Percentiles rank a stretch among this genome's conserved stretches.
phyloP scores from a whole-genome alignment of 2,888 invertebrate genomes.

The Hypomecis atomaria region DNA sequence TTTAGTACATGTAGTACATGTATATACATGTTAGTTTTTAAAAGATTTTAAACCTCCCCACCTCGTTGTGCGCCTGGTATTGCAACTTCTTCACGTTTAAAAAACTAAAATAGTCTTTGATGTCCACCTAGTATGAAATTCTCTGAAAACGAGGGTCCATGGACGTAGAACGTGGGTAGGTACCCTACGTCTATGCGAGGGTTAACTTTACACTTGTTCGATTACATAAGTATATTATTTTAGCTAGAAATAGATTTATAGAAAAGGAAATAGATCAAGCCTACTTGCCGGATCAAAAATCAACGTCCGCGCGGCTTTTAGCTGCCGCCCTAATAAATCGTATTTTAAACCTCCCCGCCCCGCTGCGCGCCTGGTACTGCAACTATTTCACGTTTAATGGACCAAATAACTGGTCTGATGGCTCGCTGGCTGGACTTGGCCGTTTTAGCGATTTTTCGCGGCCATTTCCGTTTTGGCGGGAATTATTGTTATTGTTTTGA shows the following conservation, averaged over 20 bases:
- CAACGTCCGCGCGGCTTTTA: conserved; percentile 57
- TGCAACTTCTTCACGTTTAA: too few relatives aligned
- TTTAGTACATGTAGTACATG: too few relatives aligned
- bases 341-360: conserved; percentile 57
- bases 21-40: too few relatives aligned
- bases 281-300: conserved; percentile 56
- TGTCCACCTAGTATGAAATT: too few relatives aligned
- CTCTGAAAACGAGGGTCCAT: too few relatives aligned
- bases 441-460: conserved; percentile 72
- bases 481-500: conserved; percentile 72
- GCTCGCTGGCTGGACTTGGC: conserved; percentile 59
- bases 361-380: conserved; percentile 40
- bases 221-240: not conserved
- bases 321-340: conserved; percentile 60
- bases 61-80: too few relatives aligned
- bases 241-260: too few relatives aligned
- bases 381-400: conserved; percentile 82
- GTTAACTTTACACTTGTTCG: too few relatives aligned
- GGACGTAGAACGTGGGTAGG: too few relatives aligned
- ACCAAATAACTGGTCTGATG: conserved; percentile 74
- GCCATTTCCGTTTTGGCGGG: conserved; percentile 69
- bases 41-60: too few relatives aligned
- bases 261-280: conserved; percentile 6
- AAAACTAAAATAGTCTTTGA: too few relatives aligned
- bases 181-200: too few relatives aligned